Evolutionary conservation across 2,888 invertebrate species (phyloP).

Genomic region (Arrhopalites spinosus): DNA sequence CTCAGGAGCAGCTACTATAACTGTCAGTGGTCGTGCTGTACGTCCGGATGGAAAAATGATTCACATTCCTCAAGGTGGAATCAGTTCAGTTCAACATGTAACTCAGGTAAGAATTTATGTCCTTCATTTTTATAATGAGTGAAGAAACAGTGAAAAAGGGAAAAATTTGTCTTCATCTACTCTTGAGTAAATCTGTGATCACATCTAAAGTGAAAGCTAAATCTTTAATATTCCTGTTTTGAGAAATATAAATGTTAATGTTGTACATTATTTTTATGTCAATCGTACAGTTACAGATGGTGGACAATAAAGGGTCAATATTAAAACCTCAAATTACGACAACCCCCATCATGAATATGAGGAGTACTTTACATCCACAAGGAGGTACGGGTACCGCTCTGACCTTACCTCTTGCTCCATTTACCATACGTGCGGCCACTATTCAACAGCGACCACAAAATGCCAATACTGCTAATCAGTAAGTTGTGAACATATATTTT

Average conservation of each 20-base stretch:
- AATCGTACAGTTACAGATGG: slow-evolving; percentile 49
- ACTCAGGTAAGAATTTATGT: slow-evolving; percentile 43
- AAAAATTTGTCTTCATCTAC: no score
- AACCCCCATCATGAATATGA: slow-evolving; percentile 50
- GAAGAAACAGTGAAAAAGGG: no score
- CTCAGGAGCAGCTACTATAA: slow-evolving; percentile 50
- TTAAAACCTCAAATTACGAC: slow-evolving; percentile 51
- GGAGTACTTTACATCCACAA: slow-evolving; percentile 46
- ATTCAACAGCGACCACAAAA: slow-evolving; percentile 50
- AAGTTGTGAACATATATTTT: slow-evolving; percentile 29
- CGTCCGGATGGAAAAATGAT: slow-evolving; percentile 54
- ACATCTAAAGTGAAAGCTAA: no score
- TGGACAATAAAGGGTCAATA: slow-evolving; percentile 52
- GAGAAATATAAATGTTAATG: no score
- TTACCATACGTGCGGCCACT: slow-evolving; percentile 47
- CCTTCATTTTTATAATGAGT: no score
- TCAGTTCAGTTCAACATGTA: slow-evolving; percentile 52
- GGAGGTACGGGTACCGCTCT: slow-evolving; percentile 40
- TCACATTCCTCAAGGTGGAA: slow-evolving; percentile 52
- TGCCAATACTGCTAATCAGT: slow-evolving; percentile 47
- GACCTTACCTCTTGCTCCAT: slow-evolving; percentile 49
- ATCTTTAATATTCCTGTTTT: no score
- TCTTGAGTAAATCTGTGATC: no score
- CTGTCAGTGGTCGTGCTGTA: slow-evolving; percentile 46
- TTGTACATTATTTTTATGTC: background rate